Percentiles rank a stretch among this genome's conserved stretches.
Conservation (phyloP, 2,113 vertebrate species). For the Geothlypis trichas region DNA sequence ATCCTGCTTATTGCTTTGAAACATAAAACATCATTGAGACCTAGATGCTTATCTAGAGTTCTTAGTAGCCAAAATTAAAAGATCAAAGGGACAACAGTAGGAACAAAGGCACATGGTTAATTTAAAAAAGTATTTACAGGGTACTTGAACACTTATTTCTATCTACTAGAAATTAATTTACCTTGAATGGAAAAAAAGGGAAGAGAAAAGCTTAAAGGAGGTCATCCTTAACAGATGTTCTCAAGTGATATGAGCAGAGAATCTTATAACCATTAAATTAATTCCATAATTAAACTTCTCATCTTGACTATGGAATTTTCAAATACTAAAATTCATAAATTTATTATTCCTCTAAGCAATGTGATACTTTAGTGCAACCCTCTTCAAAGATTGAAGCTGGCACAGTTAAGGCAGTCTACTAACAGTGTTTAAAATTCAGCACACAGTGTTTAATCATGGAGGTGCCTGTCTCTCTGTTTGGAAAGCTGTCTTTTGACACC, state of each 20-base stretch:
- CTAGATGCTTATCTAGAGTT: background rate
- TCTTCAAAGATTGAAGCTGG: background rate
- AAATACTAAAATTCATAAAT: background rate
- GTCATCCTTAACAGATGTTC: background rate
- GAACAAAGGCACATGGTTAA: conserved; percentile 52
- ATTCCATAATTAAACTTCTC: background rate
- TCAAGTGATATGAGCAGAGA: rapidly evolving
- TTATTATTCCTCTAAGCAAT: background rate
- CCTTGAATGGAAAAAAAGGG: background rate
- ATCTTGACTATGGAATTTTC: background rate
- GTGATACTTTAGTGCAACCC: background rate
- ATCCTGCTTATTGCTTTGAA: conserved; percentile 53
- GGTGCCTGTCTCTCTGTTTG: background rate
- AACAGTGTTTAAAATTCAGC: background rate
- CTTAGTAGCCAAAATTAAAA: conserved; percentile 14
- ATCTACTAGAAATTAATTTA: background rate
- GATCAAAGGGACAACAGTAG: background rate
- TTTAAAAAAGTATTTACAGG: conserved; percentile 54
- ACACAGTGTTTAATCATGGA: background rate
- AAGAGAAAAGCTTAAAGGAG: background rate
- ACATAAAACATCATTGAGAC: background rate
- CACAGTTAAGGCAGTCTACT: conserved; percentile 11
- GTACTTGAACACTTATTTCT: background rate
- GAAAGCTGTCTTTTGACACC: background rate
- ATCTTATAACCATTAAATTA: background rate